Percentiles rank a stretch among this genome's conserved stretches.
phyloP scores from a whole-genome alignment of 2,113 vertebrate genomes.

The Papio anubis region DNA sequence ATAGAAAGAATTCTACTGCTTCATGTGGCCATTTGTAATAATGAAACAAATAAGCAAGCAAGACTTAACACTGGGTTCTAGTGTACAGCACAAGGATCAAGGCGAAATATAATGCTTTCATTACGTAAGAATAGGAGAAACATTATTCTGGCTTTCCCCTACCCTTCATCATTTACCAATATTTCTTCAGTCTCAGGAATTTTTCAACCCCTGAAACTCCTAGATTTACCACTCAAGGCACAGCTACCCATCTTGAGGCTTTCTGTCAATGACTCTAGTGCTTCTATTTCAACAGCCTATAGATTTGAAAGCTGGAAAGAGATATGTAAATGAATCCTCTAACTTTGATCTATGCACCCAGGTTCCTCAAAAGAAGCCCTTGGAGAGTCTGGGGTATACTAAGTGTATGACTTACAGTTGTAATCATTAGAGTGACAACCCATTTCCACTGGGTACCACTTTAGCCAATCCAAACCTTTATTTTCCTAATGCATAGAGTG shows the following conservation, averaged over 20 bases:
- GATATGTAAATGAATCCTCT: not conserved
- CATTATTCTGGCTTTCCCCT: not conserved
- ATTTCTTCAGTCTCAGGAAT: not conserved
- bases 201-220: not conserved
- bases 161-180: not conserved
- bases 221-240: slow-evolving; percentile 5
- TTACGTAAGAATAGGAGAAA: not conserved
- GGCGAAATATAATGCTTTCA: not conserved
- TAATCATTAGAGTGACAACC: not conserved
- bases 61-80: not conserved
- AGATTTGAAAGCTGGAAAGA: not conserved
- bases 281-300: slow-evolving; percentile 1
- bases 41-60: not conserved
- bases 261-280: not conserved
- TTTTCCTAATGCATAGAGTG: not conserved
- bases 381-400: not conserved
- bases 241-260: not conserved
- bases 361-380: slow-evolving; percentile 41
- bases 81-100: not conserved
- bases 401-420: slow-evolving; percentile 25
- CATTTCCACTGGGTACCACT: not conserved
- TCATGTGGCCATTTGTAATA: not conserved
- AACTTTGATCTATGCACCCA: slow-evolving; percentile 38
- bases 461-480: not conserved
- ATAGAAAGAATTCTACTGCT: not conserved